Base-by-base conservation (phyloP, 2,888 invertebrate species). In the Noctua comes region DNA sequence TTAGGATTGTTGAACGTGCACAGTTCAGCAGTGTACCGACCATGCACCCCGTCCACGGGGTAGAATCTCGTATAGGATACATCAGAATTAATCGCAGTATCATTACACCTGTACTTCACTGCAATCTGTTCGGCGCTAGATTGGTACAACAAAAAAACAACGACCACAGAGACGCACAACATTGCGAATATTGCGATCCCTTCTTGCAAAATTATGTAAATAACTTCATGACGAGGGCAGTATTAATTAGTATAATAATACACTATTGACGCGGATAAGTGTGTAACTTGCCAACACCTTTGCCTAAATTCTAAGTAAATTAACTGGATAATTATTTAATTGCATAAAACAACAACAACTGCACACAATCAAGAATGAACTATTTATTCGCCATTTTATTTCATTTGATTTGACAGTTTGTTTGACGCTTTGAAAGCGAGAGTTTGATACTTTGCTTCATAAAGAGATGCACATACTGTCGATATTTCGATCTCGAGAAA, bases 21-120 rank as follows among this genome's bases (percentile, higher is more conserved):
- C 85, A 92, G 91, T 70, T 93, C 89, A 7, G 92, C 88, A 7
- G 80, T 88, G 82, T 95, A 95, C 11, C 95, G 91, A n/a, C 93
- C 95, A 7, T 46, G 66, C 1, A 93, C 89, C 0, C 88, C 88
- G 66, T 92, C 92, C 1, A 64, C 0, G 91, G 91, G 91, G 54
- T 78, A 84, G 48, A 94, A 90, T 16, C 88, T 88, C 76, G 10
- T 74, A 46, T 24, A 62, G 69, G n/a, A 8, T 1, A 13, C 64
- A 62, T 36, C 0, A 13, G 83, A 74, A 7, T 66, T 82, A 18
- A 68, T 76, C 21, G 27, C 8, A 36, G 83, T 54, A n/a, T 91
- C 87, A 66, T 87, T 91, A 82, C 95, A 94, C 73, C 75, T 89
- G 73, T 88, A 86, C 21, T 57, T 73, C 62, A 87, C 84, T 83